Evolutionary conservation across 1,140 invertebrate species (phyloP), one percentile per base, ranked within the genome.

Genomic region (Drosophila burlai): DNA sequence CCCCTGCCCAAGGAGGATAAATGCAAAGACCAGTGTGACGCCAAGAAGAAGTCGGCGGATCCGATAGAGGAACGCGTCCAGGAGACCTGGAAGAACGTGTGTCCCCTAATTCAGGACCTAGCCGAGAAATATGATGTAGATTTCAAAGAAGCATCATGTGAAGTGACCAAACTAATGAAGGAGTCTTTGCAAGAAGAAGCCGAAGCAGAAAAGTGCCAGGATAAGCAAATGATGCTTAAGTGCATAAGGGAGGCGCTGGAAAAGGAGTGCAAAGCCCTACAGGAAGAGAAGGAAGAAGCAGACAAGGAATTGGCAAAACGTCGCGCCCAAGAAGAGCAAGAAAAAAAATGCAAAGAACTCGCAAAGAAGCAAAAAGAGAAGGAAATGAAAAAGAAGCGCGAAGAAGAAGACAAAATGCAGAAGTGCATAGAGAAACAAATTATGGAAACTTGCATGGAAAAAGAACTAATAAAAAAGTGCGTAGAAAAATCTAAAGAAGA

Each of bases 71-170:
- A 18, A 18, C 36, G 61, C 11, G 18, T 66, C 6, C 45, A 68
- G 16, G 18, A 49, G 2, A 40, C 18, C 15, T 68, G 66, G 66
- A 50, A 68, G 5, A 13, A 26, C 1, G 18, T 21, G 8, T 65
- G 66, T 8, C 66, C 66, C 1, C 9, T 18, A 1, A 50, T 68
- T 34, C 36, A 68, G 36, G 21, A 67, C 0, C 16, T 68, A 3
- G 1, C 66, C 5, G 34, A 47, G 26, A 26, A 68, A 18, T 29
- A 68, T 18, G 26, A 15, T n/a, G 45, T 68, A 0, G 62, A 66
- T 26, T 68, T 68, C 4, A 5, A 2, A 6, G 45, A 68, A 34
- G 21, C 62, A n/a, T 16, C 45, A 13, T 1, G 5, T 3, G 36
- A 50, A 29, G 62, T 67, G 5, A 66, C 26, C 4, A n/a, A 50